Evolutionary conservation across 2,113 vertebrate species (phyloP).

Genomic region (Typhlomys cinereus): DNA sequence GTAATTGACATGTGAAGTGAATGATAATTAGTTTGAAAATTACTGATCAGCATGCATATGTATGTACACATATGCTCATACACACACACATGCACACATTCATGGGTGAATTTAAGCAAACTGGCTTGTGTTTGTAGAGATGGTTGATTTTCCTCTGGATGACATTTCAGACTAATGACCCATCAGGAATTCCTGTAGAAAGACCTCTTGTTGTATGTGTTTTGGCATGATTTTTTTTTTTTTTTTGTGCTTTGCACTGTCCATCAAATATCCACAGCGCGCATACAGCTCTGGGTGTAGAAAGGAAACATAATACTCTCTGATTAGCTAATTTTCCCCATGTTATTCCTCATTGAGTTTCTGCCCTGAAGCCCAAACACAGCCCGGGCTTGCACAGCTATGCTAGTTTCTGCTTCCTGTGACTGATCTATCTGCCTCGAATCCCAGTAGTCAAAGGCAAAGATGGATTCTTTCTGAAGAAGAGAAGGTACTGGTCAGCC

Average conservation of each 20-base stretch:
- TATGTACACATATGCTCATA: background rate
- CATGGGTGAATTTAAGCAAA: background rate
- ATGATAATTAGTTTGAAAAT: background rate
- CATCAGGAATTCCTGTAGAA: background rate
- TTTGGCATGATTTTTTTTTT: background rate
- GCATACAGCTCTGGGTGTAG: background rate
- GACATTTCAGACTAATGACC: background rate
- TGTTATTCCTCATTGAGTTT: background rate
- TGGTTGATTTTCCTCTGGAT: background rate
- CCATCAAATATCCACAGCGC: background rate
- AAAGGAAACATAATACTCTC: constrained; percentile 30
- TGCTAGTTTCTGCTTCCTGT: background rate
- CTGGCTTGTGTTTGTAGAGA: background rate
- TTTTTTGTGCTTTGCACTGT: background rate
- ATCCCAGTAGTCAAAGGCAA: constrained; percentile 27
- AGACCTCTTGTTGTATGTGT: background rate
- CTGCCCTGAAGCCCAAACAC: background rate
- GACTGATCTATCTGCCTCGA: constrained; percentile 1
- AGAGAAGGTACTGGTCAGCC: background rate
- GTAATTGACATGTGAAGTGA: background rate
- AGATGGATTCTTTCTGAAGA: background rate
- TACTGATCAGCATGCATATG: background rate
- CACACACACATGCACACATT: background rate
- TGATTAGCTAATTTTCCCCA: constrained; percentile 1
- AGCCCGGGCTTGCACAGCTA: background rate